Evolutionary conservation across 2,888 invertebrate genomes (phyloP), one percentile per base, ranked within the genome.

Genomic region (Brassicogethes aeneus): DNA sequence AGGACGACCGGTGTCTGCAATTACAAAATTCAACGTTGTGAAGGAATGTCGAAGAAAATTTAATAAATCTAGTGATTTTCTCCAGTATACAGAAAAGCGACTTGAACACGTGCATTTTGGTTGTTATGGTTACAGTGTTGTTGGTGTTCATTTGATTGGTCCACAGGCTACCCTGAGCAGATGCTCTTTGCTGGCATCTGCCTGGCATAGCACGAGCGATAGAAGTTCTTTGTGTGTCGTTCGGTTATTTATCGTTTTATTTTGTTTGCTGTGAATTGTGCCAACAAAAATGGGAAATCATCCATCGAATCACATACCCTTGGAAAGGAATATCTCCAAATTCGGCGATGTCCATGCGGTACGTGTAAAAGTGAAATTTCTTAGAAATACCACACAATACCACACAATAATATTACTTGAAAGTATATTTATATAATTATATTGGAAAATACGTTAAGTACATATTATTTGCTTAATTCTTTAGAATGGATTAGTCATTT

Each of bases 271-370:
- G 13, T 30, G 33, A 37, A 34, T 30, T 10, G 33, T 31, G 31
- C 30, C 35, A 33, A 34, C 17, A 16, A n/a, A 30, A 55, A 87
- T 86, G 87, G 87, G 87, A 61, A 87, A 87, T 68, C 85, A 85
- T 70, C 83, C 85, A 61, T 86, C 87, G 54, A 83, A 85, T 61
- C 87, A 87, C 69, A 84, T 85, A 69, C 86, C 87, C 56, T 75
- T 87, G 66, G 86, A 86, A 65, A 76, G 81, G 66, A 71, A 72
- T 55, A 68, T 72, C 46, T 72, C 70, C 30, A 66, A 65, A 57
- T 69, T 66, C 46, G 69, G 69, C 40, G 69, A 69, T 61, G 57
- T 62, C 32, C 55, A 62, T 42, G 54, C 65, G 66, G 68, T 69
- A 67, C 52, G 66, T 62, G 29, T 23, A 10, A 23, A n/a, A n/a